phyloP scores from a whole-genome alignment of 92 coral and sea anemone genomes.

The Actinernus sp. region DNA sequence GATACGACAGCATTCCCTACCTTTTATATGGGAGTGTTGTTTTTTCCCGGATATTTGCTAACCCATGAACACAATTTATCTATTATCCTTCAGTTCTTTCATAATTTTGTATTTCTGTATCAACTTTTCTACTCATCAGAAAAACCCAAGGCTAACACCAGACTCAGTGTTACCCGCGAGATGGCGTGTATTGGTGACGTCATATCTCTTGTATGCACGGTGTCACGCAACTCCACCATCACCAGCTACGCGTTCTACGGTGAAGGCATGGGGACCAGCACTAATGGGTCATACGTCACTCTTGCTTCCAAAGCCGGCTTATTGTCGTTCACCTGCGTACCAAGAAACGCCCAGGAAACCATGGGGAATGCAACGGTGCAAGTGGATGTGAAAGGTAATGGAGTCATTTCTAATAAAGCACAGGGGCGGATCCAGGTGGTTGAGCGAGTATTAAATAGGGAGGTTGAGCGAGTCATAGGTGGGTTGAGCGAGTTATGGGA shows the following conservation, averaged over 20 bases:
- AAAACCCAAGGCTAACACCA: not conserved
- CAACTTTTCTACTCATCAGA: not conserved
- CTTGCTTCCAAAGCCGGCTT: not conserved
- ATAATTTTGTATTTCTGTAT: not conserved
- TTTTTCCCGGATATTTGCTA: too few species aligned
- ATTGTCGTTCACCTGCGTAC: not conserved
- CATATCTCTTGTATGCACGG: not conserved
- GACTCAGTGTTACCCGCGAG: not conserved
- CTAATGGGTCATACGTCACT: not conserved
- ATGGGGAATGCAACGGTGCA: not conserved
- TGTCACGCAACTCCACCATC: not conserved
- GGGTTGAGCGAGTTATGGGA: too few species aligned
- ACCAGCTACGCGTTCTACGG: conserved; percentile 1
- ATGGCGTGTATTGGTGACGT: not conserved
- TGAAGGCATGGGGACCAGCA: not conserved
- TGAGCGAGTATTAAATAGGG: too few species aligned
- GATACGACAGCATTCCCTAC: too few species aligned
- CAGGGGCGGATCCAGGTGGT: too few species aligned
- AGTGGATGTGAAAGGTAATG: not conserved
- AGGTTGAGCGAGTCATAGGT: too few species aligned
- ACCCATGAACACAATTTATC: too few species aligned
- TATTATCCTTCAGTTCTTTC: too few species aligned
- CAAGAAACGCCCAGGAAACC: not conserved
- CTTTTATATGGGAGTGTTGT: too few species aligned
- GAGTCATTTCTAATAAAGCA: too few species aligned